Evolutionary conservation across 2,113 vertebrate species (phyloP).

Genomic region (Ranitomeya variabilis): DNA sequence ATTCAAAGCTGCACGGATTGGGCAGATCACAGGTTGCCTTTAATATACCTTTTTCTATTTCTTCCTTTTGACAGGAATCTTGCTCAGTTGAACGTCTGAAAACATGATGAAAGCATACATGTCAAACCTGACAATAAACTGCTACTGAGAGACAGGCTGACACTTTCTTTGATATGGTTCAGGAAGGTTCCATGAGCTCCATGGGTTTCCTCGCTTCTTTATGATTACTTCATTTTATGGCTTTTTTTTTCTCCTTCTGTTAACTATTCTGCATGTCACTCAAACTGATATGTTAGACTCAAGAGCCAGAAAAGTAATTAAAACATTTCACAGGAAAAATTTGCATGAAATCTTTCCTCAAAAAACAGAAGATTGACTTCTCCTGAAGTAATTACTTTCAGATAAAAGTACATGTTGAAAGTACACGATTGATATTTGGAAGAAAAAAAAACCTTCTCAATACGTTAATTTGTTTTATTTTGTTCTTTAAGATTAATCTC

Average conservation of each 20-base stretch:
- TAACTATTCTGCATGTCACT: constrained; percentile 2
- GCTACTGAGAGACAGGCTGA: background rate
- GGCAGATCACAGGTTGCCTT: too few relatives aligned
- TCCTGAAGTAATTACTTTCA: background rate
- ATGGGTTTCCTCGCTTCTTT: background rate
- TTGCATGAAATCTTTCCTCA: background rate
- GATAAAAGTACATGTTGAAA: background rate
- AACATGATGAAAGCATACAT: constrained; percentile 5
- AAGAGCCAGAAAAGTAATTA: background rate
- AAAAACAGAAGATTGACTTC: background rate
- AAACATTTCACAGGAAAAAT: background rate
- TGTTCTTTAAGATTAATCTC: too few relatives aligned
- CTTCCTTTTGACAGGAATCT: background rate
- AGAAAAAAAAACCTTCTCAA: background rate
- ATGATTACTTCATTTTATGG: background rate
- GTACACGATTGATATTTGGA: too few relatives aligned
- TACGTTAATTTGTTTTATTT: too few relatives aligned
- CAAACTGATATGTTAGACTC: background rate
- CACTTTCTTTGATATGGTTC: background rate
- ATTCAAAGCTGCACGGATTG: too few relatives aligned
- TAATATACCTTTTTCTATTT: too few relatives aligned
- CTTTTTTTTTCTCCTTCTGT: background rate
- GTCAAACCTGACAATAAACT: background rate
- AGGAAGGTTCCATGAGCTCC: background rate
- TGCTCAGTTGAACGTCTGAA: background rate